A percentile compares a stretch with the other conserved stretches of the same genome.
phyloP scores from a whole-genome alignment of 2,113 vertebrate genomes.

The Rhagologus leucostigma region DNA sequence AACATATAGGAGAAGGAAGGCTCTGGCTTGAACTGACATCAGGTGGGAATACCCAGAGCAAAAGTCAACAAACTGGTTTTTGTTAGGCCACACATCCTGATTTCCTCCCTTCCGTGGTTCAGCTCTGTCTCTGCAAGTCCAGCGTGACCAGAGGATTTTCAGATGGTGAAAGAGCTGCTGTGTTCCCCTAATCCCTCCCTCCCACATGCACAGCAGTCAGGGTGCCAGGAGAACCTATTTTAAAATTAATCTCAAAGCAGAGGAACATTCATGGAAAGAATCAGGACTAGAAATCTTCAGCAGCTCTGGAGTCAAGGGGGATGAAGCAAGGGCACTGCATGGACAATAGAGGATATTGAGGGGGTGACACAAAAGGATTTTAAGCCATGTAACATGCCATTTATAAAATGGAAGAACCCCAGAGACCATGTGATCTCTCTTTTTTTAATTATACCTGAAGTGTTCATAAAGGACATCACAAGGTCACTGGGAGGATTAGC shows the following conservation, averaged over 20 bases:
- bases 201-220: not conserved
- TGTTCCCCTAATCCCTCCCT: constrained; percentile 13
- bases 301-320: not conserved
- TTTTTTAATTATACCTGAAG: not conserved
- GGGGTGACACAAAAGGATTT: not conserved
- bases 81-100: not conserved
- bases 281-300: not conserved
- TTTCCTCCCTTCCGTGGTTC: not conserved
- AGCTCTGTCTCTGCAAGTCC: not conserved
- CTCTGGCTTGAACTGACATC: not conserved
- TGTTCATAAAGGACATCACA: not conserved
- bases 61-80: not conserved
- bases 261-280: not conserved
- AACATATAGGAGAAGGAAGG: not conserved
- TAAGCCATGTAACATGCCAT: not conserved
- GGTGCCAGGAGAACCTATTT: not conserved
- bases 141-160: not conserved
- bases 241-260: not conserved
- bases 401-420: not conserved
- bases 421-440: not conserved
- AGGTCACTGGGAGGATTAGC: not conserved
- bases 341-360: not conserved
- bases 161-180: constrained; percentile 34
- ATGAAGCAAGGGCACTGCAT: not conserved
- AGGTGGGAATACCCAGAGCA: not conserved